Percentiles rank a stretch among this genome's conserved stretches.
These are phyloP conservation scores for Microhierax caerulescens DNA, from an alignment of 2,797 vertebrate genomes.

Conservation along the genomic window DNA sequence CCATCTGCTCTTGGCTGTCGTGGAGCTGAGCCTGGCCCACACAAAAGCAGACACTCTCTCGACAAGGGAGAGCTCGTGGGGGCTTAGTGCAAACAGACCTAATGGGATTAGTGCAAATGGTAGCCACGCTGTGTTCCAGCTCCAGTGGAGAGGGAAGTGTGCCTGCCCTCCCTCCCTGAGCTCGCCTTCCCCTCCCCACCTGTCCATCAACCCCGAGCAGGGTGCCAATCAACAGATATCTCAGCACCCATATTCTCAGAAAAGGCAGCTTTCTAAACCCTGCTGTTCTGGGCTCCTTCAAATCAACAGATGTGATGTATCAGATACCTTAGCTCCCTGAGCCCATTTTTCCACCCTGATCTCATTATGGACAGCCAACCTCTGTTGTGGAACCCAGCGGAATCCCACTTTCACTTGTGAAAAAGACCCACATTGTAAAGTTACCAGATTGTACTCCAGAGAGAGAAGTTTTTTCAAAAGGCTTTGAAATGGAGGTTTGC, in stretches of 20 bases:
- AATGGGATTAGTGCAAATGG: background rate
- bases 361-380: background rate
- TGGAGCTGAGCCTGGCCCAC: background rate
- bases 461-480: background rate
- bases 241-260: background rate
- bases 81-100: background rate
- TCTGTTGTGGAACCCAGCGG: background rate
- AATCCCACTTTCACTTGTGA: background rate
- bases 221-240: background rate
- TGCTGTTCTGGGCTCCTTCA: background rate
- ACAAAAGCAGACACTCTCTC: background rate
- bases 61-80: accelerated
- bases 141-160: background rate
- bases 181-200: background rate
- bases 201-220: background rate
- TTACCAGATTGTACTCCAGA: background rate
- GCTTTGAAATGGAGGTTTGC: background rate
- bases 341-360: background rate
- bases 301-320: accelerated
- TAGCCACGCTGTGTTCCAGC: background rate
- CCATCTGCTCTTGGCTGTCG: background rate
- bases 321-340: background rate
- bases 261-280: background rate
- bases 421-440: background rate
- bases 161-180: background rate